phyloP scores from a whole-genome alignment of 1,140 invertebrate genomes.

The Plectrocnemia conspersa region DNA sequence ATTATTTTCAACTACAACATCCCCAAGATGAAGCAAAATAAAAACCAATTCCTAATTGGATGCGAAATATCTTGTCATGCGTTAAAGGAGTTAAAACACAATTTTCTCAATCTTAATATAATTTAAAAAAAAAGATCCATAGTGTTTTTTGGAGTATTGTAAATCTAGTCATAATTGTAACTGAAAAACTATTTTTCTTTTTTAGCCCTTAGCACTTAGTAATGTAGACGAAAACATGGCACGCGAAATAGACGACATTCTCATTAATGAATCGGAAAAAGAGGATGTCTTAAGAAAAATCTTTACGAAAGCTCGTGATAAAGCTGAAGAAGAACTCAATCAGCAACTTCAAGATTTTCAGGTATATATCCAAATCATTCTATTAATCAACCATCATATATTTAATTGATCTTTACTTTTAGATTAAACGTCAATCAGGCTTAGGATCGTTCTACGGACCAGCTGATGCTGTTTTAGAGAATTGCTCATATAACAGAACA shows the following conservation, averaged over 20 bases:
- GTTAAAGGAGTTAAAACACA: too few relatives aligned
- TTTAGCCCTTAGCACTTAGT: conserved; percentile 74
- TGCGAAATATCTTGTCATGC: too few relatives aligned
- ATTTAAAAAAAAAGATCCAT: too few relatives aligned
- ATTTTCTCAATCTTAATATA: too few relatives aligned
- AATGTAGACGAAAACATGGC: conserved; percentile 83
- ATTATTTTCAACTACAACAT: too few relatives aligned
- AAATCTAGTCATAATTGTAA: conserved; percentile 6
- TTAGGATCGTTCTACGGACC: conserved; percentile 86
- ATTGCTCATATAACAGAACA: conserved; percentile 74
- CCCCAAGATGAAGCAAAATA: too few relatives aligned
- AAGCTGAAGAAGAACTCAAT: conserved; percentile 81
- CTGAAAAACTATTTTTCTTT: conserved; percentile 38
- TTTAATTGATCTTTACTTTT: conserved; percentile 1
- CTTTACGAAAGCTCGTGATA: conserved; percentile 80
- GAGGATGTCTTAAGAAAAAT: conserved; percentile 83
- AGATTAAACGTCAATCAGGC: conserved; percentile 81
- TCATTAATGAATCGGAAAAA: conserved; percentile 77
- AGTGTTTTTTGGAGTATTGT: too few relatives aligned
- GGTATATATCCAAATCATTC: conserved; percentile 34
- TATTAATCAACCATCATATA: neutral
- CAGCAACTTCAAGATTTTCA: conserved; percentile 87
- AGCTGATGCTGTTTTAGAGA: conserved; percentile 71
- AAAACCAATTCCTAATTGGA: too few relatives aligned
- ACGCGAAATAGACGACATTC: conserved; percentile 80